Evolutionary conservation across 2,888 invertebrate genomes (phyloP).

Genomic region (Torymus auratus): DNA sequence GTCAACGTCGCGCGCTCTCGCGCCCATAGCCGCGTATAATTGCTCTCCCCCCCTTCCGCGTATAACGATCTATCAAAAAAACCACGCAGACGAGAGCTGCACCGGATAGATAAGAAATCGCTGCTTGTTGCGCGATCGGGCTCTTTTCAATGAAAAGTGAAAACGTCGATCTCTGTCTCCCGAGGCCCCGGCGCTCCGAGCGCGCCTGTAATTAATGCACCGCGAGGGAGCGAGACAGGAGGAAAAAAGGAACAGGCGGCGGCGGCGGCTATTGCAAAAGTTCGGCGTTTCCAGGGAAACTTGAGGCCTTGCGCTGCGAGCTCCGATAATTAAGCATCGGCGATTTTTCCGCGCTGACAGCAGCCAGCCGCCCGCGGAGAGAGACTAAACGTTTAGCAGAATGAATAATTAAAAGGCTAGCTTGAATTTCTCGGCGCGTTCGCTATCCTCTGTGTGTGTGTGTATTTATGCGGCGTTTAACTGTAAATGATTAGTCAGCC

Average conservation of each 20-base stretch:
- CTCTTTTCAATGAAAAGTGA: constrained; percentile 29
- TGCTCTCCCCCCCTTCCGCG: not conserved
- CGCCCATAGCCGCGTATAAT: not conserved
- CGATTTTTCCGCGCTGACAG: not conserved
- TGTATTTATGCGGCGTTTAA: constrained; percentile 1
- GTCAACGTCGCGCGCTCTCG: constrained; percentile 2
- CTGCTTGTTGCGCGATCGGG: not conserved
- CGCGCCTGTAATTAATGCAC: constrained; percentile 24
- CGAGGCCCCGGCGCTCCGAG: not conserved
- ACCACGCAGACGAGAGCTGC: too few relatives aligned
- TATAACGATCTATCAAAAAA: not conserved
- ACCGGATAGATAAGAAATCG: too few relatives aligned
- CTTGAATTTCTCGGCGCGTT: not conserved
- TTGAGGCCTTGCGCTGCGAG: not conserved
- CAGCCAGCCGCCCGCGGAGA: not conserved
- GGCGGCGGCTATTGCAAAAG: not conserved
- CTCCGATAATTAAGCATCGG: not conserved
- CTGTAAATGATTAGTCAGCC: constrained; percentile 22
- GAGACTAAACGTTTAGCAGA: not conserved
- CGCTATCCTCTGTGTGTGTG: too few relatives aligned
- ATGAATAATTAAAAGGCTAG: constrained; percentile 27
- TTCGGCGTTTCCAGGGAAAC: constrained; percentile 4
- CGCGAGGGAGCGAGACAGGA: not conserved
- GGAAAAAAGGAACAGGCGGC: not conserved
- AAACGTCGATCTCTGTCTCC: not conserved